Conservation (phyloP, 2,888 invertebrate genomes). For the Dryobotodes eremita region DNA sequence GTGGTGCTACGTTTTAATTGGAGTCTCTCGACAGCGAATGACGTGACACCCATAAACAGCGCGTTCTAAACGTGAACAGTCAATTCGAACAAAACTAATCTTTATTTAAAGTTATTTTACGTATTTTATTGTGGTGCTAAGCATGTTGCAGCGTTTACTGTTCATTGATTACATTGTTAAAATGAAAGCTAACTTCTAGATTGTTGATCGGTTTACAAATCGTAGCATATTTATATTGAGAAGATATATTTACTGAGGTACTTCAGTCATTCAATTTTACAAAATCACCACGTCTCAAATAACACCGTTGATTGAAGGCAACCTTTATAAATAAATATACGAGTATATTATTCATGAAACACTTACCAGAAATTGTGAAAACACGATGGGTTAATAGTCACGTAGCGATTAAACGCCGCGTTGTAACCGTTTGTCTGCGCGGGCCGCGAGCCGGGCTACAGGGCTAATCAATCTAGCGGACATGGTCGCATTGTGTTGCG, state of each 20-base stretch:
- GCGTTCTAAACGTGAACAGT: constrained; percentile 65
- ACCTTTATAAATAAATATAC: not conserved
- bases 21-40: constrained; percentile 72
- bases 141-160: constrained; percentile 16
- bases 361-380: constrained; percentile 16
- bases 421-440: constrained; percentile 50
- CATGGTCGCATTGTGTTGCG: constrained; percentile 72
- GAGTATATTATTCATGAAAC: constrained; percentile 25
- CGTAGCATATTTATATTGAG: constrained; percentile 12
- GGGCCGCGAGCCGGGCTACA: constrained; percentile 25
- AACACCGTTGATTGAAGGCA: constrained; percentile 17
- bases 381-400: not conserved
- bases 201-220: constrained; percentile 18
- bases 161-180: constrained; percentile 34
- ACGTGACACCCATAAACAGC: constrained; percentile 73
- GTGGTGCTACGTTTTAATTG: constrained; percentile 82
- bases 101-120: constrained; percentile 29
- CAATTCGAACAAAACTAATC: constrained; percentile 33
- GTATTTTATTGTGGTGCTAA: constrained; percentile 34
- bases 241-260: constrained; percentile 4
- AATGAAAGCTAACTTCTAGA: constrained; percentile 30
- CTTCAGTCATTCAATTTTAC: not conserved
- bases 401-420: constrained; percentile 50
- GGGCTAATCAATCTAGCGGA: constrained; percentile 73
- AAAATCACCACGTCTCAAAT: constrained; percentile 5